Evolutionary conservation across 2,888 invertebrate species (phyloP), one percentile per base, ranked within the genome.

Genomic region (Trichopria drosophilae): DNA sequence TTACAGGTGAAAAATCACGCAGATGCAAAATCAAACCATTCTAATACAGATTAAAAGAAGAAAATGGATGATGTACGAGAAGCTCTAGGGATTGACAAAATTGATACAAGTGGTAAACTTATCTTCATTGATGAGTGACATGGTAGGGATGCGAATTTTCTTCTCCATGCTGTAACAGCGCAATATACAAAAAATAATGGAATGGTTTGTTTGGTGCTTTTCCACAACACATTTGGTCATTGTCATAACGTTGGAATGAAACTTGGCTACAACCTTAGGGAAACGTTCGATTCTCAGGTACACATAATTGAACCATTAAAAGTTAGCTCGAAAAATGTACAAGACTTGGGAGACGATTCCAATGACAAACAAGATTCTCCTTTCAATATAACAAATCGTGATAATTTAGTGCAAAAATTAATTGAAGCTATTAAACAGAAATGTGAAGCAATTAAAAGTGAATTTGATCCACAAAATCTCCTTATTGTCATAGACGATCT

Each of bases 181-280:
- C 81, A 86, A 61, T 81, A 83, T 24, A 69, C 84, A 40, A 82
- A 82, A 61, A 81, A 81, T 53, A 81, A 82, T 53, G 76, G 79
- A 48, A 80, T 80, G 43, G 75, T 85, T 4, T 78, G 87, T 61
- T 75, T 89, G 37, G 77, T 88, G 39, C 81, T 84, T 40, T 78
- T 86, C 52, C 89, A 89, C 68, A 86, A 88, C 64, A 82, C 85
- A 2, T 77, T 86, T 37, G 80, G 81, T 44, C 89, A 90, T 68
- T 90, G 87, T 65, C 84, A 87, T 51, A 85, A 84, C 74, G 81
- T 88, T 81, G 86, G 87, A 10, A 82, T 86, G 66, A 84, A 86
- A 64, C 78, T 89, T 66, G 88, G 87, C 40, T 87, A 85, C 66
- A 87, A 87, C 69, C 74, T 88, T 22, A 79, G 81, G 24, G 73